These are phyloP conservation scores for Microplitis manilae DNA, from an alignment of 2,888 invertebrate species.

Conservation along the genomic window DNA sequence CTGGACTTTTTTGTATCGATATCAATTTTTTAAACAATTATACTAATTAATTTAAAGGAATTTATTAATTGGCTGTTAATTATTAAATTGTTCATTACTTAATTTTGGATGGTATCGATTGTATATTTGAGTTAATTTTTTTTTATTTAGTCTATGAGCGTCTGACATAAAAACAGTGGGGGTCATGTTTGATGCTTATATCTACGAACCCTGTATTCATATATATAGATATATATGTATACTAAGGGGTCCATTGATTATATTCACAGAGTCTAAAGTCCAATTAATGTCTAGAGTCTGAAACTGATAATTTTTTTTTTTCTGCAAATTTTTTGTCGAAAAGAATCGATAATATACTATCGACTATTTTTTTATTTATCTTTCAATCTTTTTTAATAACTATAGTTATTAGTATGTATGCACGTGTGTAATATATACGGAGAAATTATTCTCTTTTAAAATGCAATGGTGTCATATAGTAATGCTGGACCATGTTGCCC, in stretches of 20 bases:
- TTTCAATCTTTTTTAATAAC: background rate
- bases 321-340: background rate
- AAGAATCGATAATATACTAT: background rate
- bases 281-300: conserved; percentile 51
- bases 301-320: conserved; percentile 48
- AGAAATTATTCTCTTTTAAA: too few relatives aligned
- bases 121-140: too few relatives aligned
- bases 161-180: conserved; percentile 6
- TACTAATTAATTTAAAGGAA: too few relatives aligned
- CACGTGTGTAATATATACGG: too few relatives aligned
- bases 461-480: too few relatives aligned
- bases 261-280: conserved; percentile 49
- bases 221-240: background rate
- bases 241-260: conserved; percentile 12
- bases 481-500: too few relatives aligned
- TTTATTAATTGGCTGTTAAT: too few relatives aligned
- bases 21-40: too few relatives aligned
- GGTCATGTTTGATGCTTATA: conserved; percentile 11
- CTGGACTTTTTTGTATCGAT: too few relatives aligned
- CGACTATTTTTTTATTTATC: conserved; percentile 1
- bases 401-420: too few relatives aligned
- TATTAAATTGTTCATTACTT: too few relatives aligned
- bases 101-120: too few relatives aligned
- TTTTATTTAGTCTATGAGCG: background rate
- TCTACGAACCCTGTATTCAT: background rate